Evolutionary conservation across 2,888 invertebrate species (phyloP), one percentile per base, ranked within the genome.

Genomic region (Baccha elongata): DNA sequence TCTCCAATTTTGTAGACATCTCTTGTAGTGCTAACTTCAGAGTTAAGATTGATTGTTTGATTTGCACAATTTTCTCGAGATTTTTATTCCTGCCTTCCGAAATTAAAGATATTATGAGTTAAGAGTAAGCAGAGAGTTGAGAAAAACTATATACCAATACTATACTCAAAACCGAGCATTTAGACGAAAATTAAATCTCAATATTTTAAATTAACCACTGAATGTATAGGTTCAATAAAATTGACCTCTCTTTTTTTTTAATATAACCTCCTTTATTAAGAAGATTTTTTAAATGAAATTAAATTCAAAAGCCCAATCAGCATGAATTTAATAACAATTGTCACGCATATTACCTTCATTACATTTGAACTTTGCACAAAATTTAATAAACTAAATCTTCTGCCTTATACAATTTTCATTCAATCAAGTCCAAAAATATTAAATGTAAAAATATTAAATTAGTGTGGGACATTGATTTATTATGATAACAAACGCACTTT

Each of bases 381-480:
- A 21, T 23, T 15, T 40, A 13, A 1, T 13, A 13, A 40, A n/a
- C 3, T 13, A 6, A 40, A 40, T n/a, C 37, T 11, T 11, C 35
- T 35, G 8, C 3, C 6, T 26, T 26, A 26, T 26, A 4, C 26
- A 26, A n/a, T 7, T n/a, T 53, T n/a, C 3, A 55, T 55, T 23
- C n/a, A 37, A 55, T 40, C 7, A 40, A 58, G 3, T 58, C 10
- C 8, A 32, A 40, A n/a, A 37, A 13, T 37, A 1, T 37, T 13
- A 10, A 6, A 53, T 13, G 55, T 37, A 11, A 44, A 44, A 7
- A 2, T 11, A 60, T 44, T 60, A 29, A 60, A 60, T 60, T 60
- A 29, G 26, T 44, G 42, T 60, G 60, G 44, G 60, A 60, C 8
- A 13, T 23, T 23, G 23, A n/a, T 40, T 23, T 37, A 4, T 8